Percentiles rank a stretch among this genome's conserved stretches.
These are phyloP conservation scores for Herpailurus yagouaroundi DNA, from an alignment of 2,113 vertebrate species.

Conservation along the genomic window DNA sequence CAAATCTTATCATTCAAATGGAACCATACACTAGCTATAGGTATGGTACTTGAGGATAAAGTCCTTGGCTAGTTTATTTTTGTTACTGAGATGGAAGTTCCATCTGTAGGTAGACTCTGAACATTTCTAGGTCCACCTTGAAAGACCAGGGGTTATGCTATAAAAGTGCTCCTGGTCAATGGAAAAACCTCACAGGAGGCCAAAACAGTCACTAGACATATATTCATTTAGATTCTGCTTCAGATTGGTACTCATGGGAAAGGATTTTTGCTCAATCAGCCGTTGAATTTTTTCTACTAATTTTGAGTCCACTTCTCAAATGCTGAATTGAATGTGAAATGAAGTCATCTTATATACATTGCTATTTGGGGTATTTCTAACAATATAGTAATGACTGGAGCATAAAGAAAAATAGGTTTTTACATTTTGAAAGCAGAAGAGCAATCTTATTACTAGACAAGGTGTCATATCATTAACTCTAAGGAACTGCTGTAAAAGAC, in stretches of 20 bases:
- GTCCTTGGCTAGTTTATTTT: neutral
- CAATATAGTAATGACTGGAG: neutral
- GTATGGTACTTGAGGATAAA: neutral
- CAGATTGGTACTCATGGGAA: neutral
- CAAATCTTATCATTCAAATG: neutral
- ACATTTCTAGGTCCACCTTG: neutral
- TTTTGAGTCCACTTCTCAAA: neutral
- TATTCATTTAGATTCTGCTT: neutral
- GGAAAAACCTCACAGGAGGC: neutral
- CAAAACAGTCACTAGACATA: neutral
- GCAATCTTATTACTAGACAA: neutral
- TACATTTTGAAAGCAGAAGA: conserved; percentile 11
- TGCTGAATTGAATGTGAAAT: neutral
- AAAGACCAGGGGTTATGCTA: neutral
- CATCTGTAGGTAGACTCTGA: neutral
- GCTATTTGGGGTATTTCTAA: neutral
- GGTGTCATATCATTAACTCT: neutral
- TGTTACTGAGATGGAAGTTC: neutral
- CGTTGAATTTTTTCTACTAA: neutral
- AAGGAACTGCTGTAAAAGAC: neutral
- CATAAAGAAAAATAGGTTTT: neutral
- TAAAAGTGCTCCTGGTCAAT: neutral
- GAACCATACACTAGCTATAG: neutral
- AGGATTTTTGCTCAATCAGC: neutral
- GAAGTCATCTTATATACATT: neutral